Evolutionary conservation across 1,140 invertebrate species (phyloP).

Genomic region (Schlechtendalia chinensis): DNA sequence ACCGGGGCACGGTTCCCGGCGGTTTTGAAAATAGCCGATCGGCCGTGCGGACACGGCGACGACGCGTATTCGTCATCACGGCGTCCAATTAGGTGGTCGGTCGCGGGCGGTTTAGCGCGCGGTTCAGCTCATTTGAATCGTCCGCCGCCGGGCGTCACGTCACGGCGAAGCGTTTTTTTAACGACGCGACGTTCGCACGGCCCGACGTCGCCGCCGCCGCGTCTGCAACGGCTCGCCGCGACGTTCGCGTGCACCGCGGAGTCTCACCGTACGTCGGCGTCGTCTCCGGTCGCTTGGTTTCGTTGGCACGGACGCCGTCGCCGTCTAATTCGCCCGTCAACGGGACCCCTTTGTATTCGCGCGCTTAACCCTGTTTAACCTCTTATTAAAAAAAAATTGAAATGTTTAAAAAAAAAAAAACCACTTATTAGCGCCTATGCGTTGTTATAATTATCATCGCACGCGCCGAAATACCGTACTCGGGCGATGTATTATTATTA

Average conservation of each 20-base stretch:
- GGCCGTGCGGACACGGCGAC: neutral
- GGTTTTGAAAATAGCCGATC: constrained; percentile 24
- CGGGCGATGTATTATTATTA: too few relatives aligned
- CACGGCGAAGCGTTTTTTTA: constrained; percentile 24
- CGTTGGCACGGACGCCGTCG: constrained; percentile 30
- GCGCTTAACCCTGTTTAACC: constrained; percentile 47
- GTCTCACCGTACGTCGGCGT: neutral
- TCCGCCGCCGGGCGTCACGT: neutral
- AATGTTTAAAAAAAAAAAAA: too few relatives aligned
- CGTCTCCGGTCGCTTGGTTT: neutral
- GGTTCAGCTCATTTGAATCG: neutral
- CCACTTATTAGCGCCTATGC: constrained; percentile 32
- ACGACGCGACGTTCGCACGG: neutral
- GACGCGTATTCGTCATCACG: constrained; percentile 1
- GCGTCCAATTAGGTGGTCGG: constrained; percentile 33
- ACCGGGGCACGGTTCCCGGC: neutral
- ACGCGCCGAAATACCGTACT: neutral
- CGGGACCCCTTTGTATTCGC: constrained; percentile 33
- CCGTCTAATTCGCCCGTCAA: neutral
- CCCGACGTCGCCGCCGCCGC: neutral
- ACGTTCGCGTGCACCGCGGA: too few relatives aligned
- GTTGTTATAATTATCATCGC: neutral
- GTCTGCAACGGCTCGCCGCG: neutral
- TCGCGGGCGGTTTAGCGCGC: constrained; percentile 25
- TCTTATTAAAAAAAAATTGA: too few relatives aligned